These are phyloP conservation scores for Vanessa tameamea DNA, from an alignment of 1,140 invertebrate species.

Conservation along the genomic window DNA sequence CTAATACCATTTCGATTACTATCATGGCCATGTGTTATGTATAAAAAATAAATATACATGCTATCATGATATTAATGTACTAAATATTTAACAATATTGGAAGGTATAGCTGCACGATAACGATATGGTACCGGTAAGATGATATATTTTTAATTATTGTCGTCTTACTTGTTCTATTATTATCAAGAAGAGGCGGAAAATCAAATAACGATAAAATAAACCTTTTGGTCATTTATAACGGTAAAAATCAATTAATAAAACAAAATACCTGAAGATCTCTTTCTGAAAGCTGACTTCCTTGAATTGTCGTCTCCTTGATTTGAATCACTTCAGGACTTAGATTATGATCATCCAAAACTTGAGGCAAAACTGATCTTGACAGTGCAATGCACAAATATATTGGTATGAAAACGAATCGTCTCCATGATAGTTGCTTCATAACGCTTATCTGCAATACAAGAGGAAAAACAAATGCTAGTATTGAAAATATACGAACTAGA, in stretches of 20 bases:
- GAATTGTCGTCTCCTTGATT: slow-evolving; percentile 39
- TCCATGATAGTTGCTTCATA: slow-evolving; percentile 22
- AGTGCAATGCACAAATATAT: slow-evolving; percentile 9
- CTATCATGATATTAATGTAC: neutral
- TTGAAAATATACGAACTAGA: neutral
- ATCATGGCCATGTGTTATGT: neutral
- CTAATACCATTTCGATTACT: neutral
- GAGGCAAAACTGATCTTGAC: neutral
- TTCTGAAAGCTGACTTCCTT: slow-evolving; percentile 42
- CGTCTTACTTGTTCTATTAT: neutral
- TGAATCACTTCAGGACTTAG: slow-evolving; percentile 37
- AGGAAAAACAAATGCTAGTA: neutral
- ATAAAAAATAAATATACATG: neutral
- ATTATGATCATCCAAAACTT: neutral
- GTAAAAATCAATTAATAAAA: neutral
- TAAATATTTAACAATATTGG: neutral
- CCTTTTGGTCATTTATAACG: neutral
- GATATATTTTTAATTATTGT: neutral
- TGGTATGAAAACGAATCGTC: slow-evolving; percentile 3
- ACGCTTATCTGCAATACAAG: neutral
- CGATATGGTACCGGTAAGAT: neutral
- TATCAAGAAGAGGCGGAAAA: too few species aligned
- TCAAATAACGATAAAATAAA: neutral
- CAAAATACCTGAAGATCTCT: slow-evolving; percentile 34
- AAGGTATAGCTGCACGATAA: too few species aligned